Evolutionary conservation across 2,888 invertebrate species (phyloP).

Genomic region (Campoplex nolae): DNA sequence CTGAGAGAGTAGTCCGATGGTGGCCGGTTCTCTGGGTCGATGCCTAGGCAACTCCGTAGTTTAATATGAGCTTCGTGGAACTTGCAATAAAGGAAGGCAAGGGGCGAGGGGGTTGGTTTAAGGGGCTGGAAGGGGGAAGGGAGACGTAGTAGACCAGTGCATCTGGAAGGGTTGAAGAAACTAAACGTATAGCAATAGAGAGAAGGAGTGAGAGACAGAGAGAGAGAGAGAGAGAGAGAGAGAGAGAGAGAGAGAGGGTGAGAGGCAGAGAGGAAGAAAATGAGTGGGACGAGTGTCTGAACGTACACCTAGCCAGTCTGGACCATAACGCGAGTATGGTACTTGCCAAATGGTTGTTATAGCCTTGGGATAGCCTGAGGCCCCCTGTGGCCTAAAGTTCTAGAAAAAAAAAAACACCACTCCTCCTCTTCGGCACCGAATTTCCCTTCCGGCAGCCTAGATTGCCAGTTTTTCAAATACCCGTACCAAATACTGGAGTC

Average conservation of each 20-base stretch:
- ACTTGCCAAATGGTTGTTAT: slow-evolving; percentile 76
- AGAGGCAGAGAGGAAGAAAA: slow-evolving; percentile 26
- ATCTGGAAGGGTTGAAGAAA: slow-evolving; percentile 68
- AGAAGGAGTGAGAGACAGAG: slow-evolving; percentile 27
- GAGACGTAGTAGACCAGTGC: slow-evolving; percentile 66
- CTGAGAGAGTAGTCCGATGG: slow-evolving; percentile 76
- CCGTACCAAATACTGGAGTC: slow-evolving; percentile 10
- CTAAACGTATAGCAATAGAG: slow-evolving; percentile 46
- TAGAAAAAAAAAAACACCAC: slow-evolving; percentile 32
- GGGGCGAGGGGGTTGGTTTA: slow-evolving; percentile 64
- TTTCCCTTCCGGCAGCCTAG: background rate
- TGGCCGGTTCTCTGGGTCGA: slow-evolving; percentile 78
- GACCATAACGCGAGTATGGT: slow-evolving; percentile 78
- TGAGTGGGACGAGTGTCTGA: slow-evolving; percentile 58
- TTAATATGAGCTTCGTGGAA: slow-evolving; percentile 83
- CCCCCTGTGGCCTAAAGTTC: slow-evolving; percentile 36
- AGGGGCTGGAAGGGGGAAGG: slow-evolving; percentile 51
- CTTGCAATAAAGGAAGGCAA: slow-evolving; percentile 83
- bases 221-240: slow-evolving; percentile 22
- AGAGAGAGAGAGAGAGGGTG: slow-evolving; percentile 26
- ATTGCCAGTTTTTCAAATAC: slow-evolving; percentile 35
- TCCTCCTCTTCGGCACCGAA: background rate
- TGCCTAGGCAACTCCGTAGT: slow-evolving; percentile 83
- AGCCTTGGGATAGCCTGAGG: slow-evolving; percentile 66
- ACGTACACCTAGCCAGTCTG: slow-evolving; percentile 73